Base-by-base conservation (phyloP, 2,113 vertebrate species). In the Girardinichthys multiradiatus region DNA sequence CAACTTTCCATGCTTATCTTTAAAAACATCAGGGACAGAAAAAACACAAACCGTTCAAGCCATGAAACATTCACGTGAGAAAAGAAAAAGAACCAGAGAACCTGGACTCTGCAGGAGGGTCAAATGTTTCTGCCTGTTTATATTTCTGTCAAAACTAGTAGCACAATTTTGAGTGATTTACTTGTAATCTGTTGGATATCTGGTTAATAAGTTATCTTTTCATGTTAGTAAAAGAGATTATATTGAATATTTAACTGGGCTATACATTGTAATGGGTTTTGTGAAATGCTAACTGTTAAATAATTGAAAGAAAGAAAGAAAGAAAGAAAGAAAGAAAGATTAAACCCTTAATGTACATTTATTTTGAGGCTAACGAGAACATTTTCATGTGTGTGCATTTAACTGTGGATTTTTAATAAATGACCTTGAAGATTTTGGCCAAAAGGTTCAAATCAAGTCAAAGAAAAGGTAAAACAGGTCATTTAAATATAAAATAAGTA, bases 31-130 rank as follows among this genome's bases (percentile, higher is more conserved):
- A 11, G 48, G 29, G 67, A 48, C n/a, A 1, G 33, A 57, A 57
- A 63, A 60, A 63, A 57, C 33, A 61, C 24, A 26, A 39, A 28
- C 57, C 33, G 58, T 68, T 45, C 31, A 59, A 68, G 35, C 51
- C 58, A 63, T 68, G 35, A 79, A 42, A 68, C 64, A 63, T 63
- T 73, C 57, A 73, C 63, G 33, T 26, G 45, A 45, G 42, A 72
- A 79, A 62, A 57, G 35, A 21, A 57, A 68, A 57, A 31, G 42
- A 17, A 67, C 31, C 29, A 24, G 54, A 30, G 65, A 11, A 35
- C 57, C 35, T 12, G 67, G 42, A n/a, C 29, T n/a, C 15, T 13
- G 19, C 27, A 30, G 39, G 64, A 45, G 14, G 62, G 19, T 61
- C 59, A 61, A 19, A 17, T 13, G 31, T 33, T 6, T 45, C 24